Conservation (phyloP, 1,140 invertebrate species). For the Drosophila paulistorum region DNA sequence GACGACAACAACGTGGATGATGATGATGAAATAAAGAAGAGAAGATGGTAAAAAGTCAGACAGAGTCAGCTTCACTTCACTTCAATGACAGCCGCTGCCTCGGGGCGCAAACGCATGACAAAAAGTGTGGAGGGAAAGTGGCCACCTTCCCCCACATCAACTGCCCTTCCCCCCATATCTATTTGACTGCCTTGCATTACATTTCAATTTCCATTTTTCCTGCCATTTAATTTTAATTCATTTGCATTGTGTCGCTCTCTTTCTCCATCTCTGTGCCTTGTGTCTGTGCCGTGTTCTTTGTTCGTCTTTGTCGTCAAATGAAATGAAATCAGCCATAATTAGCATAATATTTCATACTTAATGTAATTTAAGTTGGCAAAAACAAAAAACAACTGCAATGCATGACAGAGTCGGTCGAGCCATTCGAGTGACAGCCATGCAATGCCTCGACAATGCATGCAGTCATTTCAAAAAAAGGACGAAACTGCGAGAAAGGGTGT, state of each 20-base stretch:
- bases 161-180: background rate
- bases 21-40: background rate
- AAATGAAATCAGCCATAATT: constrained; percentile 79
- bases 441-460: constrained; percentile 53
- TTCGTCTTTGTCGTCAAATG: constrained; percentile 35
- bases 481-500: background rate
- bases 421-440: constrained; percentile 67
- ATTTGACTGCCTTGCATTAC: constrained; percentile 59
- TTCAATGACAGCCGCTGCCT: background rate
- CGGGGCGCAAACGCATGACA: background rate
- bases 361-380: constrained; percentile 80
- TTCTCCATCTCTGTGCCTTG: constrained; percentile 20
- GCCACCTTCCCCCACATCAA: background rate
- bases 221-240: constrained; percentile 78
- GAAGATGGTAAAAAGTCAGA: constrained; percentile 36
- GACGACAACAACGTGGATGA: constrained; percentile 33
- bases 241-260: constrained; percentile 67
- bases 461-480: no score
- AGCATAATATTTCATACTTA: constrained; percentile 82
- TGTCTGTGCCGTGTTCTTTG: constrained; percentile 47
- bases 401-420: background rate
- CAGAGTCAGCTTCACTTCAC: constrained; percentile 47
- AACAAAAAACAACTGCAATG: constrained; percentile 21
- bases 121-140: background rate
- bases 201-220: constrained; percentile 73